Percentiles rank a stretch among this genome's conserved stretches.
Evolutionary conservation across 1,140 invertebrate genomes (phyloP).

Genomic region (Artemia franciscana): DNA sequence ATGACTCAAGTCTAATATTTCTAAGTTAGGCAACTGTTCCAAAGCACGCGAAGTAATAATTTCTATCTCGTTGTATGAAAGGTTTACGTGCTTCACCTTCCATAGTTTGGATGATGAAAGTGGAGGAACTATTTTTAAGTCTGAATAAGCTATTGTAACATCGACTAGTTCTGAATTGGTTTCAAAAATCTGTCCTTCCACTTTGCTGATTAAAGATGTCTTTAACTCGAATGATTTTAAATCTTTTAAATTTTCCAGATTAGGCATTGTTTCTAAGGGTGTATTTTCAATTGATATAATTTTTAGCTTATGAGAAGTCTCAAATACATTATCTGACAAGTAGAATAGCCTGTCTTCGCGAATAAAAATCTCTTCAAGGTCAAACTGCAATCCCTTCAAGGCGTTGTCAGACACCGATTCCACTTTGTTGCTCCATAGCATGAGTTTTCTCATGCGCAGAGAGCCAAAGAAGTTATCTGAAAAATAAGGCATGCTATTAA

Average conservation of each 20-base stretch:
- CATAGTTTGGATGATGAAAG: background rate
- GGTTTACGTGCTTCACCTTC: background rate
- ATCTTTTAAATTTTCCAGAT: constrained; percentile 9
- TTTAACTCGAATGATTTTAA: background rate
- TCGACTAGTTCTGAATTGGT: background rate
- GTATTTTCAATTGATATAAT: constrained; percentile 11
- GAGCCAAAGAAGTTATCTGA: constrained; percentile 4
- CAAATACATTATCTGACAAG: constrained; percentile 46
- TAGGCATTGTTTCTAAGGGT: constrained; percentile 11
- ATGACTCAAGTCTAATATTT: constrained; percentile 14
- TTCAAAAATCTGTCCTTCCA: background rate
- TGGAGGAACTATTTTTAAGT: background rate
- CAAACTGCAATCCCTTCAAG: constrained; percentile 42
- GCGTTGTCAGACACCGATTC: constrained; percentile 55
- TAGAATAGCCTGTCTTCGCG: constrained; percentile 54
- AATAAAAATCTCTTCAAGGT: constrained; percentile 51
- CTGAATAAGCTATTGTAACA: background rate
- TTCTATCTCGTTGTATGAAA: background rate
- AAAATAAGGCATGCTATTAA: no score
- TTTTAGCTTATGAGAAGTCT: constrained; percentile 45
- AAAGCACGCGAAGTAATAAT: constrained; percentile 14
- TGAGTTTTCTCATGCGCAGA: constrained; percentile 27
- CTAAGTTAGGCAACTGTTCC: constrained; percentile 12
- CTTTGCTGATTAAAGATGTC: background rate
- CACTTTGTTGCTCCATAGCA: constrained; percentile 55